These are phyloP conservation scores for Phylloscopus collybita DNA, from an alignment of 2,797 vertebrate species.

Conservation along the genomic window DNA sequence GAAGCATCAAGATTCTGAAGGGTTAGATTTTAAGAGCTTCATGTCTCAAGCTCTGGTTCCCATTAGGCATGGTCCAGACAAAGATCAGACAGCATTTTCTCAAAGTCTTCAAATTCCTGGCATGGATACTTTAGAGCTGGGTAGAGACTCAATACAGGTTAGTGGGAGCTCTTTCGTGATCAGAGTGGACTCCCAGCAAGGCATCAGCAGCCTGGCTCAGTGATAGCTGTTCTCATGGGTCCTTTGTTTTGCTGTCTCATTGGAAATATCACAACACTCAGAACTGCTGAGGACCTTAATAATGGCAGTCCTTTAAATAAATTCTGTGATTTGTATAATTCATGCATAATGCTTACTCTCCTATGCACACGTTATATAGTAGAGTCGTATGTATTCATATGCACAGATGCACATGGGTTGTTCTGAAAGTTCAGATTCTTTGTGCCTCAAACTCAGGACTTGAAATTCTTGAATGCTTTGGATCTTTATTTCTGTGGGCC, in stretches of 20 bases:
- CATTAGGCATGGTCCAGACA: background rate
- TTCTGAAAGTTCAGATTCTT: background rate
- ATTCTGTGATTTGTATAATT: background rate
- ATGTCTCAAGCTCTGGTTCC: background rate
- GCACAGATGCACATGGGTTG: background rate
- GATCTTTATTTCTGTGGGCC: background rate
- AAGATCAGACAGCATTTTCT: background rate
- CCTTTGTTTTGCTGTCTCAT: background rate
- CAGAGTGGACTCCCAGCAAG: background rate
- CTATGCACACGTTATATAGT: background rate
- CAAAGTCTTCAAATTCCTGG: background rate
- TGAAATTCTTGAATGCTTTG: background rate
- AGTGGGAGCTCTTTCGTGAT: rapidly evolving
- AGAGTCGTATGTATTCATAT: background rate
- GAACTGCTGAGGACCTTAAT: background rate
- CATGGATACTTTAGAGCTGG: background rate
- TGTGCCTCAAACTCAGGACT: background rate
- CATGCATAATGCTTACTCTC: background rate
- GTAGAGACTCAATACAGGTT: background rate
- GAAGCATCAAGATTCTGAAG: background rate
- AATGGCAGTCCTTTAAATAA: background rate
- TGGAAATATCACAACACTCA: background rate
- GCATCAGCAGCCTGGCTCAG: background rate
- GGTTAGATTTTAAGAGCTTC: background rate
- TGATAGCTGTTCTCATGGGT: rapidly evolving